Evolutionary conservation across 2,113 vertebrate species (phyloP).

Genomic region (Oxygymnocypris stewartii): DNA sequence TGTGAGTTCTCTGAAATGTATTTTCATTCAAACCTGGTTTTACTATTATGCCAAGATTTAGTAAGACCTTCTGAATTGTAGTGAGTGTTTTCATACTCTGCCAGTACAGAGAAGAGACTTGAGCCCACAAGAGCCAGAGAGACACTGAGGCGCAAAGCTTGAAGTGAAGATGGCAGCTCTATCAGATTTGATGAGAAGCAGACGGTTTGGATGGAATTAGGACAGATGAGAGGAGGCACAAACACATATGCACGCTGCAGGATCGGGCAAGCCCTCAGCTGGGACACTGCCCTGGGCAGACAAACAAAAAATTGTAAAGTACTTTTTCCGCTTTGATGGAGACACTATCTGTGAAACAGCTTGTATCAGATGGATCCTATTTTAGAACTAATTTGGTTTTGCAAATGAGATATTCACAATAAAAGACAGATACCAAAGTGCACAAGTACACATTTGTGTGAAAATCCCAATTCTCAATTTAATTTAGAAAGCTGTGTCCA

Average conservation of each 20-base stretch:
- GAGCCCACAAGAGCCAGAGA: conserved; percentile 5
- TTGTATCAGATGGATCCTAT: not conserved
- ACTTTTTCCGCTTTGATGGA: conserved; percentile 6
- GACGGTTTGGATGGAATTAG: conserved; percentile 24
- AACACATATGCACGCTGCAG: conserved; percentile 21
- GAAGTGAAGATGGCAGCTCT: conserved; percentile 34
- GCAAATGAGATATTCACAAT: conserved; percentile 3
- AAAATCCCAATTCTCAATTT: conserved; percentile 11
- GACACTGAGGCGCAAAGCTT: conserved; percentile 14
- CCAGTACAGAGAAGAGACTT: conserved; percentile 30
- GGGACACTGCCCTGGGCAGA: conserved; percentile 25
- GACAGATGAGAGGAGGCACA: conserved; percentile 33
- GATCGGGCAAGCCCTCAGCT: conserved; percentile 6
- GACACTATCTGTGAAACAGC: not conserved
- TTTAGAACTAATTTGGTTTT: conserved; percentile 12
- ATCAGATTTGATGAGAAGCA: conserved; percentile 32
- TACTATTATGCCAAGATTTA: conserved; percentile 5
- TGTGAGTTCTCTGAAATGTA: not conserved
- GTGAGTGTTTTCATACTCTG: conserved; percentile 12
- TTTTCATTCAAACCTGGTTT: conserved; percentile 6
- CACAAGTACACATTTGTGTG: not conserved
- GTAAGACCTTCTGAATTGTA: conserved; percentile 12
- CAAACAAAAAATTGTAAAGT: conserved; percentile 6
- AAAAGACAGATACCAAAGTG: not conserved
- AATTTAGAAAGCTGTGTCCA: not conserved